Evolutionary conservation across 2,888 invertebrate species (phyloP).

Genomic region (Coelinius sp.): DNA sequence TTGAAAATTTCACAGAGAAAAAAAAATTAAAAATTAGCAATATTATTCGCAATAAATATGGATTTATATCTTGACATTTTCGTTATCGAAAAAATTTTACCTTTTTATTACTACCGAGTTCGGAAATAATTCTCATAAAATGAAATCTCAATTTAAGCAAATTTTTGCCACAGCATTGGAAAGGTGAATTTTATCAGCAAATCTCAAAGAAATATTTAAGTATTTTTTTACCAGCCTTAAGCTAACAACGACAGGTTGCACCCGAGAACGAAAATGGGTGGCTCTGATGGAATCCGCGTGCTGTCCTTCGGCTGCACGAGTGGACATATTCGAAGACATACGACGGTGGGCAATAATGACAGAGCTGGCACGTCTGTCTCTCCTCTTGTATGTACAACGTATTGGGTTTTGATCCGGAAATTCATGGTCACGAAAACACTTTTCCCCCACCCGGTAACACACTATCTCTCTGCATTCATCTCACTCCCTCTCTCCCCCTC

Average conservation of each 20-base stretch:
- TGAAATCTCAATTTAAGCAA: neutral
- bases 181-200: neutral
- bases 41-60: no score
- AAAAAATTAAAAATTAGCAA: no score
- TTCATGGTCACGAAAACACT: constrained; percentile 40
- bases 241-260: constrained; percentile 64
- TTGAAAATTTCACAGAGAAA: no score
- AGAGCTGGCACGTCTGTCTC: constrained; percentile 47
- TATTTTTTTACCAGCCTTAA: constrained; percentile 57
- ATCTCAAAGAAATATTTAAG: neutral
- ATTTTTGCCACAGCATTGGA: neutral
- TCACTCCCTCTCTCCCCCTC: neutral
- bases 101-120: no score
- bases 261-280: constrained; percentile 51
- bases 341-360: constrained; percentile 69
- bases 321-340: constrained; percentile 58
- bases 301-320: constrained; percentile 32
- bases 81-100: no score
- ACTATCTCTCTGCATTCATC: neutral
- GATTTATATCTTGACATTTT: no score
- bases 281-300: constrained; percentile 40
- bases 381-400: constrained; percentile 27
- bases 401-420: constrained; percentile 36
- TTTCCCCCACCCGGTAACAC: constrained; percentile 30
- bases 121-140: no score